Percentiles rank a stretch among this genome's conserved stretches.
phyloP scores from a whole-genome alignment of 2,888 invertebrate species.

The Cremastinae sp. region DNA sequence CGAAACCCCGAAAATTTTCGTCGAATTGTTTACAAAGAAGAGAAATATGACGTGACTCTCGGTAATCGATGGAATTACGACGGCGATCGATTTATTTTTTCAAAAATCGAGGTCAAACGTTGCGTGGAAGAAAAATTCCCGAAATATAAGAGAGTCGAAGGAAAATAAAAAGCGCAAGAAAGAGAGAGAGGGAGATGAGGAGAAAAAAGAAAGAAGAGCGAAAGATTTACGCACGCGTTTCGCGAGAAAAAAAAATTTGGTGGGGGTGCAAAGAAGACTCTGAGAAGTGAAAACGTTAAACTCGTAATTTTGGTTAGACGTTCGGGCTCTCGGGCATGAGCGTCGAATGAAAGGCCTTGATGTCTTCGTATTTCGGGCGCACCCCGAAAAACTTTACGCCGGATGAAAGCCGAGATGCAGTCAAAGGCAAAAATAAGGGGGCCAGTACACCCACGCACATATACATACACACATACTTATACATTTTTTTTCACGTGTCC shows the following conservation, averaged over 20 bases:
- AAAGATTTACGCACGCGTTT: constrained; percentile 20
- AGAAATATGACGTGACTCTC: too few species aligned
- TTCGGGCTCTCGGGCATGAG: constrained; percentile 30
- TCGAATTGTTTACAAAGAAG: too few species aligned
- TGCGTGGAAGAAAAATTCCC: constrained; percentile 14
- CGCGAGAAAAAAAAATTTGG: constrained; percentile 18
- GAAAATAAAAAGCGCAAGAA: background rate
- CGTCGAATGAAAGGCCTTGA: constrained; percentile 51
- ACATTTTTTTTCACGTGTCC: constrained; percentile 27
- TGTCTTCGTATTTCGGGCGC: constrained; percentile 49
- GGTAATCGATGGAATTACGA: background rate
- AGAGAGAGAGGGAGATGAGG: constrained; percentile 3
- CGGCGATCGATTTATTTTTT: constrained; percentile 7
- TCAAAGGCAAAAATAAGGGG: constrained; percentile 46
- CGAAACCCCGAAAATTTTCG: too few species aligned
- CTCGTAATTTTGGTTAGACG: constrained; percentile 25
- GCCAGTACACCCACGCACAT: background rate
- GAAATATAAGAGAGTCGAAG: constrained; percentile 17
- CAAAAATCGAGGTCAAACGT: constrained; percentile 23
- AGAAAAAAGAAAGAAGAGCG: constrained; percentile 15
- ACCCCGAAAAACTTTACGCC: constrained; percentile 52
- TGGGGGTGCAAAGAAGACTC: constrained; percentile 20
- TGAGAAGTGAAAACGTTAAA: too few species aligned
- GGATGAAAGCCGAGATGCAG: constrained; percentile 61
- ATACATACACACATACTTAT: constrained; percentile 9